phyloP scores from a whole-genome alignment of 2,113 vertebrate genomes.

The Ammodytes dubius region DNA sequence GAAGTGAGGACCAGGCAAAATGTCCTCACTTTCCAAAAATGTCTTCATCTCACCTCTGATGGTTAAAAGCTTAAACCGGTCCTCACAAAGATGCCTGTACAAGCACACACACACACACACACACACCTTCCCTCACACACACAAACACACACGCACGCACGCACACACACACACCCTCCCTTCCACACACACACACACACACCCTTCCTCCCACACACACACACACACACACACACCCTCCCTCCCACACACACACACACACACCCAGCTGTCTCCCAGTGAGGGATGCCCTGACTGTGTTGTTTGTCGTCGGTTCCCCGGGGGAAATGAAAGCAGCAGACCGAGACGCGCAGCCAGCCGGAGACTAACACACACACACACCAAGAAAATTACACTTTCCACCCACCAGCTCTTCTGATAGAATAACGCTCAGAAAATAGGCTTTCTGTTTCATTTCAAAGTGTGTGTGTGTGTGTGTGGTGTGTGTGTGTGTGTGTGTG shows the following conservation, averaged over 20 bases:
- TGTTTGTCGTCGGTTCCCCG: constrained; percentile 45
- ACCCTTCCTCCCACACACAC: constrained; percentile 2
- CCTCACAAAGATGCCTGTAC: background rate
- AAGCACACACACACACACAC: background rate
- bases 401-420: background rate
- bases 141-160: background rate
- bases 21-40: no score
- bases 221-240: background rate
- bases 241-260: constrained; percentile 3
- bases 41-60: no score
- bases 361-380: background rate
- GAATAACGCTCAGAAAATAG: no score
- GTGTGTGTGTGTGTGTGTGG: no score
- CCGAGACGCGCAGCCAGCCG: constrained; percentile 35
- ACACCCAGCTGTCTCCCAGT: constrained; percentile 20
- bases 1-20: no score
- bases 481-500: no score
- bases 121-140: background rate
- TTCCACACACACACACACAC: constrained; percentile 6
- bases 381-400: constrained; percentile 26
- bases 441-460: no score
- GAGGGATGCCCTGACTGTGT: constrained; percentile 31
- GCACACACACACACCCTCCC: background rate
- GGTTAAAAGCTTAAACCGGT: no score
- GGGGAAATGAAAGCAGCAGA: constrained; percentile 49